phyloP scores from a whole-genome alignment of 2,888 invertebrate genomes.

The Axea sp. region DNA sequence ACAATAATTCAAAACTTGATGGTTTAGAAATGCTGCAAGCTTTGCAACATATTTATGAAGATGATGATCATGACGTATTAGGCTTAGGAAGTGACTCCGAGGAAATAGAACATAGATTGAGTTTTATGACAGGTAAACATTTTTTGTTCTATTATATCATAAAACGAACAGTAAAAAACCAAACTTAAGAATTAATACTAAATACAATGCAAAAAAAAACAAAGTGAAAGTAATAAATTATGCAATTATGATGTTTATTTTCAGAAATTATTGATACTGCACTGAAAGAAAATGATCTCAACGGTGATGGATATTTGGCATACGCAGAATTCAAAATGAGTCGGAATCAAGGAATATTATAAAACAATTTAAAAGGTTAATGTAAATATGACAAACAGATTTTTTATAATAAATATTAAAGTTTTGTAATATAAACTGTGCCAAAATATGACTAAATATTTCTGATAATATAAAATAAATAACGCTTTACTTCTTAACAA shows the following conservation, averaged over 20 bases:
- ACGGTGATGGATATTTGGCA: slow-evolving; percentile 92
- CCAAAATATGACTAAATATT: too few relatives aligned
- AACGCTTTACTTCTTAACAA: too few relatives aligned
- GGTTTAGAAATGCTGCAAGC: slow-evolving; percentile 93
- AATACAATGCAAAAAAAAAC: not conserved
- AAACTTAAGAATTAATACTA: too few relatives aligned
- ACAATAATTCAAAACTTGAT: slow-evolving; percentile 93
- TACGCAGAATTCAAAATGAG: slow-evolving; percentile 88
- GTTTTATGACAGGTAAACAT: slow-evolving; percentile 71
- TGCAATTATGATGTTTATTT: not conserved
- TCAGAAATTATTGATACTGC: slow-evolving; percentile 92
- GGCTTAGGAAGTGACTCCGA: slow-evolving; percentile 33
- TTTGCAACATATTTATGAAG: slow-evolving; percentile 85
- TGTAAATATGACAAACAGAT: not conserved
- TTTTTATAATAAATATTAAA: too few relatives aligned
- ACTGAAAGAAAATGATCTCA: slow-evolving; percentile 88
- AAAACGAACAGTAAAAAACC: not conserved
- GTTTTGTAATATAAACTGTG: too few relatives aligned
- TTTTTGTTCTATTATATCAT: too few relatives aligned
- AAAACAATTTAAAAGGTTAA: slow-evolving; percentile 2
- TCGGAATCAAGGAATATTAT: slow-evolving; percentile 68
- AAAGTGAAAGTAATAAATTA: not conserved
- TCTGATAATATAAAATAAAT: too few relatives aligned
- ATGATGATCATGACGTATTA: slow-evolving; percentile 71
- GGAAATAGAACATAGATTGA: slow-evolving; percentile 64